phyloP scores from a whole-genome alignment of 2,888 invertebrate genomes.

The Lysandra coridon region DNA sequence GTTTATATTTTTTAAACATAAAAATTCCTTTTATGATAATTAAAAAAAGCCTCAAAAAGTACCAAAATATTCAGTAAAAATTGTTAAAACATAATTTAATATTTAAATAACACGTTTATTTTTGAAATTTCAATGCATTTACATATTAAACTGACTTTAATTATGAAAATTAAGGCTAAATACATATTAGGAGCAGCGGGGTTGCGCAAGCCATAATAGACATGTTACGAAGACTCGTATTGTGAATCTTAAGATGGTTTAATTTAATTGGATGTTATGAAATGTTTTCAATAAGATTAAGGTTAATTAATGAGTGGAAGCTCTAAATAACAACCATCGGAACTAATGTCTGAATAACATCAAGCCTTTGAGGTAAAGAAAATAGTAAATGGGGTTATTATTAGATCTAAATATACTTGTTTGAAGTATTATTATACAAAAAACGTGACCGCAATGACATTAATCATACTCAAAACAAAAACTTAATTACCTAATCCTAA shows the following conservation, averaged over 20 bases:
- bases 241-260: slow-evolving; percentile 10
- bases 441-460: too few species aligned
- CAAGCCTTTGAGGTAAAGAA: too few species aligned
- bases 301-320: slow-evolving; percentile 1
- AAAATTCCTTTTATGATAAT: not conserved
- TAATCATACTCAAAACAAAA: too few species aligned
- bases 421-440: too few species aligned
- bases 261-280: slow-evolving; percentile 25
- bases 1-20: too few species aligned
- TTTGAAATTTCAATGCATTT: not conserved
- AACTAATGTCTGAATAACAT: not conserved
- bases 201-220: slow-evolving; percentile 25
- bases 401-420: too few species aligned
- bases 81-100: not conserved
- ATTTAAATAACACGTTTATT: not conserved
- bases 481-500: too few species aligned
- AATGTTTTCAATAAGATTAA: slow-evolving; percentile 35
- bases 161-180: slow-evolving; percentile 8
- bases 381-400: too few species aligned
- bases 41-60: not conserved
- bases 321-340: slow-evolving; percentile 9
- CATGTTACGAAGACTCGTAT: slow-evolving; percentile 1
- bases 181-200: not conserved
- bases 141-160: not conserved
- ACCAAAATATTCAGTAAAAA: not conserved